Evolutionary conservation across 2,113 vertebrate genomes (phyloP).

Genomic region (Toxotes jaculatrix): DNA sequence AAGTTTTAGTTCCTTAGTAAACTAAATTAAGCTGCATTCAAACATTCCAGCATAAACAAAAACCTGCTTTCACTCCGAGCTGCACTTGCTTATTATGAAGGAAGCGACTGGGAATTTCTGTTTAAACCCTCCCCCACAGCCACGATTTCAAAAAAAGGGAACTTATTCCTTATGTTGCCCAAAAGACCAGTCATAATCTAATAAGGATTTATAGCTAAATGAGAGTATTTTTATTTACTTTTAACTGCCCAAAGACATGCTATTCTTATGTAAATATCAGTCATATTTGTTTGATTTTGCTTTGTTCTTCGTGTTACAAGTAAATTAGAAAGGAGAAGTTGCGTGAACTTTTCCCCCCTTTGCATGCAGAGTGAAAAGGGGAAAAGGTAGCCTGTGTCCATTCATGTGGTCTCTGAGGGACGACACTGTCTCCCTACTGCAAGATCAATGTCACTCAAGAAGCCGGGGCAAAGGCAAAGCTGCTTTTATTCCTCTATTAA

Average conservation of each 20-base stretch:
- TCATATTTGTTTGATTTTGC: neutral
- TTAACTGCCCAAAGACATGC: neutral
- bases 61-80: conserved; percentile 16
- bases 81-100: conserved; percentile 17
- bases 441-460: conserved; percentile 73
- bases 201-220: neutral
- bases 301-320: conserved; percentile 7
- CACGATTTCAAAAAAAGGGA: conserved; percentile 51
- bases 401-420: conserved; percentile 44
- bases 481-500: conserved; percentile 57
- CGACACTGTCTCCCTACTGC: conserved; percentile 53
- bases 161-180: neutral
- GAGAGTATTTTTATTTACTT: neutral
- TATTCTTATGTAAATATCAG: neutral
- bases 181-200: neutral
- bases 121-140: conserved; percentile 54
- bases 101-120: conserved; percentile 32
- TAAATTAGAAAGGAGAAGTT: neutral
- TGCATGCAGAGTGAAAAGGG: conserved; percentile 24
- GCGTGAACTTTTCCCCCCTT: conserved; percentile 12
- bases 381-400: conserved; percentile 9
- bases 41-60: conserved; percentile 5
- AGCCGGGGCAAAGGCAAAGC: conserved; percentile 41
- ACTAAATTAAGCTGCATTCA: neutral
- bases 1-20: neutral